Evolutionary conservation across 2,797 vertebrate genomes (phyloP), one percentile per base, ranked within the genome.

Genomic region (Sebastes steindachneri): DNA sequence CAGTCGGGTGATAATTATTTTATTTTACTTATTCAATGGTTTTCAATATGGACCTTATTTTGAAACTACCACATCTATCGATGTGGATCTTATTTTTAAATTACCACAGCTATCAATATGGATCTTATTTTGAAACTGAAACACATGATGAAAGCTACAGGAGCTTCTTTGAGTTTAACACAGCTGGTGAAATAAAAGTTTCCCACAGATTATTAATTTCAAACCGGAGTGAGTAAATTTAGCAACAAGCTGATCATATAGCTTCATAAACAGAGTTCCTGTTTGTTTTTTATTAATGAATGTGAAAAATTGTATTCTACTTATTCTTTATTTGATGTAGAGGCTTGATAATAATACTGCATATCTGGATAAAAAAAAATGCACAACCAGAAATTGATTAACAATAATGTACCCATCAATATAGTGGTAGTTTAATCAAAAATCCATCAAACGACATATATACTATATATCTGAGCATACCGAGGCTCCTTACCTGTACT

Each of bases 401-500:
- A 41, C 37, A 41, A 41, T 41, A 41, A 41, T 41, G 37, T 41
- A 41, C 37, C 0, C 0, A 41, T 41, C 37, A 41, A 15, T 41
- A 41, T 41, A 41, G 15, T 45, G 15, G 15, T 45, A 45, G 15
- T 45, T 2, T 45, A 45, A 45, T 45, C 7, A 45, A 45, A 45
- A 51, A 59, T 60, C 37, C 8, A 41, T 62, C 25, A 31, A 45
- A 55, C 7, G 25, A 15, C 4, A 48, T 48, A 19, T 19, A 19
- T 48, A 1, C 35, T 54, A 15, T 58, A 19, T 65, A 55, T 60
- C 14, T 23, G 55, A 73, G 12, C 15, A 26, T 5, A 17, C 3
- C 26, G 41, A 28, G 54, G 31, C 23, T 73, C 68, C 90, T 85
- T 93, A 97, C 98, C 98, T 98, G 97, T 97, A 99, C 86, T 98